phyloP scores from a whole-genome alignment of 2,113 vertebrate species.

The Nannobrachium achirus region DNA sequence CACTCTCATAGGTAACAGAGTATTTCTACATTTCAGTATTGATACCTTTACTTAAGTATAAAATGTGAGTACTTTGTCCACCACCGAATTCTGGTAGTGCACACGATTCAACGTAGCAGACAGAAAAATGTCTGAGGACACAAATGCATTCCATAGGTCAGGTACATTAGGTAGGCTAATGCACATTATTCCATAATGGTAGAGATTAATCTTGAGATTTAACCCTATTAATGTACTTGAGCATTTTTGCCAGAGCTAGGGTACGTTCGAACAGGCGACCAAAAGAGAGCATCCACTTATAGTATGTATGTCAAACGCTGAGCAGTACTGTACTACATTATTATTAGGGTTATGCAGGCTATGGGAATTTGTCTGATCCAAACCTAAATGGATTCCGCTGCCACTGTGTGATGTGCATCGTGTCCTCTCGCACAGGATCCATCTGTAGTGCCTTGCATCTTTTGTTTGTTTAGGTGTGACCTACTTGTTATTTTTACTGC shows the following conservation, averaged over 20 bases:
- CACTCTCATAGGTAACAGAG: too few species aligned
- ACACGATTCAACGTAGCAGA: conserved; percentile 17
- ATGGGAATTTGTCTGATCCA: not conserved
- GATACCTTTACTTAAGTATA: too few species aligned
- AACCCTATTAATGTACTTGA: conserved; percentile 63
- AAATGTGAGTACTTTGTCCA: too few species aligned
- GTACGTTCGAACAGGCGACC: not conserved
- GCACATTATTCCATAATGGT: conserved; percentile 73
- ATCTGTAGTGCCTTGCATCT: not conserved
- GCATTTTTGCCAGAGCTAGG: conserved; percentile 43
- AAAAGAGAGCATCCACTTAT: conserved; percentile 35
- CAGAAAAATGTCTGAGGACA: conserved; percentile 55
- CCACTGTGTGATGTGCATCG: not conserved
- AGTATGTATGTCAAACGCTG: not conserved
- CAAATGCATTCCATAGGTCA: conserved; percentile 59
- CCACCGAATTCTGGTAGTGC: conserved; percentile 50
- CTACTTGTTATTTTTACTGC: conserved; percentile 27
- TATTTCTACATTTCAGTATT: too few species aligned
- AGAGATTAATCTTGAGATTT: conserved; percentile 69
- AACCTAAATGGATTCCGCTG: too few species aligned
- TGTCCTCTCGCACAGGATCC: conserved; percentile 9
- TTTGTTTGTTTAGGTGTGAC: conserved; percentile 19
- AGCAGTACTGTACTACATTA: not conserved
- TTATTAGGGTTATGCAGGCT: not conserved
- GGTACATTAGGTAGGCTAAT: conserved; percentile 60